A percentile compares a stretch with the other conserved stretches of the same genome.
These are phyloP conservation scores for Micropoecilia bifurca DNA, from an alignment of 2,797 vertebrate genomes.

Conservation along the genomic window DNA sequence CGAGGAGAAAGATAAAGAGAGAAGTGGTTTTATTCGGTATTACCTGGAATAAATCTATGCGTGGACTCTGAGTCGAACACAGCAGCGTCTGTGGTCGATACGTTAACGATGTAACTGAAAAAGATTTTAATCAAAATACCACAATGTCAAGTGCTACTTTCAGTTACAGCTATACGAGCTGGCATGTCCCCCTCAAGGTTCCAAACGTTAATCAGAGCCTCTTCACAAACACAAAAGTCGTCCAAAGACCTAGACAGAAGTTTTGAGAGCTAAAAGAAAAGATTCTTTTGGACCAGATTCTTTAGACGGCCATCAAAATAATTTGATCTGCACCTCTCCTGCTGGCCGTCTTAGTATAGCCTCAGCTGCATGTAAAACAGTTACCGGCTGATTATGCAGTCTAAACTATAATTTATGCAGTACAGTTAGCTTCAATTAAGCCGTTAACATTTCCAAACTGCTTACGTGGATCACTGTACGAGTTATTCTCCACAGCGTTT, in stretches of 20 bases:
- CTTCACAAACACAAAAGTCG: neutral
- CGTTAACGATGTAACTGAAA: neutral
- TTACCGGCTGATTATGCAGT: neutral
- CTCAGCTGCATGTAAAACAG: slow-evolving; percentile 20
- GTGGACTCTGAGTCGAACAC: neutral
- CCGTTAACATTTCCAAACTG: slow-evolving; percentile 46
- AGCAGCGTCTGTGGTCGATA: neutral
- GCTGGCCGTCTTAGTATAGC: neutral
- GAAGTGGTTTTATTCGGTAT: neutral
- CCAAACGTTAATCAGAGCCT: neutral
- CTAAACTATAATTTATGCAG: slow-evolving; percentile 28
- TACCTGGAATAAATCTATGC: neutral
- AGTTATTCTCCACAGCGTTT: slow-evolving; percentile 35
- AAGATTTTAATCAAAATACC: neutral
- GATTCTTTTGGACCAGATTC: no score
- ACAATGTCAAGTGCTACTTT: neutral
- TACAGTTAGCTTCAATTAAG: slow-evolving; percentile 26
- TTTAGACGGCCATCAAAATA: neutral
- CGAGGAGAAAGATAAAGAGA: neutral
- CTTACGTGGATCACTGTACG: slow-evolving; percentile 34
- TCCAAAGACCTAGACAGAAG: neutral
- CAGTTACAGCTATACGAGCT: neutral
- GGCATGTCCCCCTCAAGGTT: neutral
- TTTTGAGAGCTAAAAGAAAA: neutral
- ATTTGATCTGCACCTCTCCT: neutral